A percentile compares a stretch with the other conserved stretches of the same genome.
Evolutionary conservation across 2,888 invertebrate genomes (phyloP).

Genomic region (Apotomis capreana): DNA sequence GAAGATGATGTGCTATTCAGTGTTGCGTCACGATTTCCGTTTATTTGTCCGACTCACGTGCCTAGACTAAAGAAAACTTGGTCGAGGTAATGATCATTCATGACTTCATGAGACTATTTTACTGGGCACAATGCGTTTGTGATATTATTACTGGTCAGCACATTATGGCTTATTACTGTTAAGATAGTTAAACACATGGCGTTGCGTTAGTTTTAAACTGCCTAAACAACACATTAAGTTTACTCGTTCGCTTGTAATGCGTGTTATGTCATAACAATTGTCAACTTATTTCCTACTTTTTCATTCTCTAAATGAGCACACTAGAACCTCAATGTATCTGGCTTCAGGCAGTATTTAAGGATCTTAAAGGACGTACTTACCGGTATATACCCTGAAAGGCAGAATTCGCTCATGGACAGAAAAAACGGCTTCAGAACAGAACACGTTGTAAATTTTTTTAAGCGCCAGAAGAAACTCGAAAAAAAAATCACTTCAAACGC

Average conservation of each 20-base stretch:
- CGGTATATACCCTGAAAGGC: no score
- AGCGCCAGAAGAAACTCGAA: no score
- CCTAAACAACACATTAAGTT: conserved; percentile 14
- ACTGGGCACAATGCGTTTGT: conserved; percentile 4
- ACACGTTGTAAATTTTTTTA: no score
- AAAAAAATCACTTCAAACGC: no score
- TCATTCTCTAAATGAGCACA: background rate
- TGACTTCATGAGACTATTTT: conserved; percentile 15
- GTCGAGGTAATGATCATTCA: conserved; percentile 24
- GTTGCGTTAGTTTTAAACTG: conserved; percentile 16
- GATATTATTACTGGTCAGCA: conserved; percentile 21
- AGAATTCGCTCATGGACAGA: no score
- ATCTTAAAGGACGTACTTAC: no score
- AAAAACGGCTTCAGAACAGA: no score
- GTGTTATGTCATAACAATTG: no score
- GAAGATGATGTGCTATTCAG: conserved; percentile 3
- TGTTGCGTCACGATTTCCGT: conserved; percentile 18
- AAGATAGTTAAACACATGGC: conserved; percentile 7
- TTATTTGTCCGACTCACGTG: conserved; percentile 28
- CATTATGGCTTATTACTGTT: conserved; percentile 18
- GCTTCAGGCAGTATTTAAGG: no score
- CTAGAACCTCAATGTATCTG: background rate
- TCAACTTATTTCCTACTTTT: no score
- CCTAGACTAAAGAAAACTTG: conserved; percentile 16
- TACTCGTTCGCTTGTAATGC: background rate